Evolutionary conservation across 1,140 invertebrate species (phyloP), one percentile per base, ranked within the genome.

Genomic region (Caenorhabditis briggsae): DNA sequence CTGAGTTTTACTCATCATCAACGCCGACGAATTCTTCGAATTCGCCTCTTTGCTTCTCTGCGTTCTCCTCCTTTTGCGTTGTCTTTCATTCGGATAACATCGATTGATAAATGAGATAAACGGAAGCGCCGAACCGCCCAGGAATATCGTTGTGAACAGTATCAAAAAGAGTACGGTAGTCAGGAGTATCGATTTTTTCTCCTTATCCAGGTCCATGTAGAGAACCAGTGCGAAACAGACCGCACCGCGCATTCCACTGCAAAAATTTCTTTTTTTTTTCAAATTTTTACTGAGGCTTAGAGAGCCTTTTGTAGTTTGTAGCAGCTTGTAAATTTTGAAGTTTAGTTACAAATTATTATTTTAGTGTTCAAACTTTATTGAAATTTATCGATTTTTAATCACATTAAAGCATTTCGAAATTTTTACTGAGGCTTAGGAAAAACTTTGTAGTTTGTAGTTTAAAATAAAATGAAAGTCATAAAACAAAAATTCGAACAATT

Each of bases 181-280:
- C 70, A 99, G 97, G 78, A 99, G 96, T 8, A 99, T 96, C 90
- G 97, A 96, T 5, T 96, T 94, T 5, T 96, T 97, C 93, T 98
- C 96, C 87, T 96, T 96, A 50, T 92, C 91, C 92, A 98, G 96
- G 90, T 98, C 96, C 87, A 99, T 94, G 94, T 99, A 97, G 50
- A 99, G 94, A 12, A 97, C 97, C 0, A 99, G 93, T 6, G 97
- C 97, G 93, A 99, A 99, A 0, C 97, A 97, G 93, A 99, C 98
- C 18, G 97, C 98, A 53, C 98, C 98, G 61, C 97, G 94, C 86
- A 99, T 93, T 65, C 96, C 70, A 11, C 96, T 95, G 92, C 33
- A 83, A 93, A 92, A 78, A 25, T 5, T 58, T 18, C 11, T 12
- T 50, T 46, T 6, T 9, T 12, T 46, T 82, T 59, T 83, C 85